A percentile compares a stretch with the other conserved stretches of the same genome.
Evolutionary conservation across 2,888 invertebrate species (phyloP).

Genomic region (Stratiomys singularior): DNA sequence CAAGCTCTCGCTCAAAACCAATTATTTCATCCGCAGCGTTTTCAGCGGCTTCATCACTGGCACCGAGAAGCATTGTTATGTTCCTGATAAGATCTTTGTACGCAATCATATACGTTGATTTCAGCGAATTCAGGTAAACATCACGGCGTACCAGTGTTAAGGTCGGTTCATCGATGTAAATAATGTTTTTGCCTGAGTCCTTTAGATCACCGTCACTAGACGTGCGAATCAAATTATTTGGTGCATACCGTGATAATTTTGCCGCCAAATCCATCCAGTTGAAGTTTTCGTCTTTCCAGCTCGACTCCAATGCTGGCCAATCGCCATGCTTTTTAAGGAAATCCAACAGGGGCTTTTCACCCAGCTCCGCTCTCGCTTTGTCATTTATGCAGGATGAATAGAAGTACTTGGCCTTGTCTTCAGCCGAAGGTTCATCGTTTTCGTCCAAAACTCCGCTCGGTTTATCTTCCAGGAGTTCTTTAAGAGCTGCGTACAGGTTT

Average conservation of each 20-base stretch:
- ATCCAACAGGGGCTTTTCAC: constrained; percentile 73
- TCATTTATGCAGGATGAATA: constrained; percentile 86
- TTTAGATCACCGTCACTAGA: constrained; percentile 90
- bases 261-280: constrained; percentile 77
- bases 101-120: constrained; percentile 71
- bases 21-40: constrained; percentile 53
- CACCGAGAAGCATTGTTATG: constrained; percentile 49
- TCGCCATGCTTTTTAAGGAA: constrained; percentile 78
- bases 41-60: constrained; percentile 51
- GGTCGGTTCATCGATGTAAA: constrained; percentile 70
- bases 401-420: constrained; percentile 79
- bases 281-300: constrained; percentile 72
- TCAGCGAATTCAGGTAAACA: background rate
- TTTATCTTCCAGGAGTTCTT: constrained; percentile 5
- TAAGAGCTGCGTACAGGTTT: constrained; percentile 17
- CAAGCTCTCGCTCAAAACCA: constrained; percentile 54
- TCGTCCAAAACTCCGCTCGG: constrained; percentile 7
- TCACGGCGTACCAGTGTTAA: constrained; percentile 77
- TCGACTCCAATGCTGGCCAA: constrained; percentile 78
- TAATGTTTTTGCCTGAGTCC: constrained; percentile 84
- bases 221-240: constrained; percentile 80
- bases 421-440: constrained; percentile 64
- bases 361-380: constrained; percentile 74
- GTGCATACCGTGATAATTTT: constrained; percentile 77
- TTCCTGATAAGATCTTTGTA: constrained; percentile 14